Evolutionary conservation across 2,113 vertebrate genomes (phyloP).

Genomic region (Sebastes fasciatus): DNA sequence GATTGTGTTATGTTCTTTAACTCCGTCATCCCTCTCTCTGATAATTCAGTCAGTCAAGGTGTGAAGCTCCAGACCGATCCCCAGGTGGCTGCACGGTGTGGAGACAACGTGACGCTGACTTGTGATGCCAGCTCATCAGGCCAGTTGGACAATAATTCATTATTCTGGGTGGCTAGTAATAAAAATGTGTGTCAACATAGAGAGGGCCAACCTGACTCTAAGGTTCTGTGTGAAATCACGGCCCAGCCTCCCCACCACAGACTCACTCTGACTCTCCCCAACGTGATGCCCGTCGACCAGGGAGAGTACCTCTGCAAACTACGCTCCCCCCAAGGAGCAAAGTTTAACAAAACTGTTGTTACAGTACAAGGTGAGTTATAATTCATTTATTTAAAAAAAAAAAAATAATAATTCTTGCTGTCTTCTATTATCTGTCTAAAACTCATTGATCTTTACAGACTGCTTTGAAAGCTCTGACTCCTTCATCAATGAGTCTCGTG

Average conservation of each 20-base stretch:
- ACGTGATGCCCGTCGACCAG: conserved; percentile 32
- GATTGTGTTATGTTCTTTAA: not conserved
- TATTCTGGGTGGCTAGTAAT: conserved; percentile 15
- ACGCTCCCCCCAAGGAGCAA: rapidly evolving
- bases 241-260: rapidly evolving
- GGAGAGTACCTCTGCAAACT: conserved; percentile 71
- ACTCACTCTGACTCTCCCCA: conserved; percentile 48
- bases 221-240: not conserved
- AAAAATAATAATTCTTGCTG: not conserved
- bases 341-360: rapidly evolving
- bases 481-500: not conserved
- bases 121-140: conserved; percentile 14
- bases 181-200: not conserved
- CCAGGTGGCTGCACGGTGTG: not conserved
- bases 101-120: conserved; percentile 47
- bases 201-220: rapidly evolving
- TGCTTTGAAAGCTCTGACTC: rapidly evolving
- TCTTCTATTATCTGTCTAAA: not conserved
- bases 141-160: rapidly evolving
- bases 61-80: not conserved
- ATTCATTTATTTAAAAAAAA: not conserved
- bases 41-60: not conserved
- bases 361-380: conserved; percentile 46
- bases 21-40: not conserved
- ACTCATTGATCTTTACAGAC: conserved; percentile 36